Evolutionary conservation across 2,113 vertebrate genomes (phyloP), one percentile per base, ranked within the genome.

Genomic region (Narcine bancroftii): DNA sequence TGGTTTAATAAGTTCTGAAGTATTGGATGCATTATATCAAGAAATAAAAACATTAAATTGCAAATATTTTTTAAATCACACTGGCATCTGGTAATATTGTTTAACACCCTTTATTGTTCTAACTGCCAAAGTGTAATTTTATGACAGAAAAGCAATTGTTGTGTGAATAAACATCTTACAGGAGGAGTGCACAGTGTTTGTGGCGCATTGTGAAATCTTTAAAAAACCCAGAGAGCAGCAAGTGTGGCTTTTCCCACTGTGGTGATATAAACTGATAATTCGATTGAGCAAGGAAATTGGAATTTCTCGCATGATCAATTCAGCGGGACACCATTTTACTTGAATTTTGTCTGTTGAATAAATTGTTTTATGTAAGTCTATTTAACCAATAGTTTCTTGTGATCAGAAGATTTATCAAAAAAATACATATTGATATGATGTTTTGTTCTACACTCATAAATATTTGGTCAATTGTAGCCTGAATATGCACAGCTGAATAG

Each of bases 81-180:
- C 24, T 45, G 63, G 66, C 87, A 91, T 17, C 39, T 60, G 60
- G 15, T 36, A 89, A 60, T 65, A 89, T 15, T 45, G 89, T 0
- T 42, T 65, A 91, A 65, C 24, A 24, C 10, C 11, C 42, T 10
- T 42, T 45, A 91, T 33, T 91, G 56, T 42, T 47, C 89, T 10
- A 65, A 91, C 63, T 91, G 36, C 21, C 53, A 17, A 87, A 60
- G n/a, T 87, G 53, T 89, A 33, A 69, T 69, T 91, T 91, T 71
- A 69, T 47, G 15, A 47, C 63, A 91, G 39, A 45, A 91, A 91
- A 91, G 89, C 89, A 91, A 91, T 91, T 91, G 89, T 91, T 91
- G 89, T 91, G 89, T 91, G 89, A 91, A 47, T 10, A 91, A 42
- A 69, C 29, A 39, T 91, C 26, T 65, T 24, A 42, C n/a, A n/a